Conservation (phyloP, 1,140 invertebrate species). For the Drosophila leontia region DNA sequence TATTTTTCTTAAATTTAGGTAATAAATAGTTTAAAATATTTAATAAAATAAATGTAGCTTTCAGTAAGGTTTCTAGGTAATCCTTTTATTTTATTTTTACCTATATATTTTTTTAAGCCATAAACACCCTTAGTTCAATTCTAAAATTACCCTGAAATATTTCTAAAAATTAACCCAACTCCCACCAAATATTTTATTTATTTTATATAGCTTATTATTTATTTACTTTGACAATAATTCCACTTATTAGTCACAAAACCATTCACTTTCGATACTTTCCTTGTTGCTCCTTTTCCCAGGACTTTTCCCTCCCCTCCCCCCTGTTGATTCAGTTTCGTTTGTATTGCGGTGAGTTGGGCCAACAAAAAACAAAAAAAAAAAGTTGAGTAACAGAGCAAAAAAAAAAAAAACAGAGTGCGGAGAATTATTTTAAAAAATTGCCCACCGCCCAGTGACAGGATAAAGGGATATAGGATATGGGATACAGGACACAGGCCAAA, state of each 20-base stretch:
- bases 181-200: neutral
- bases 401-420: constrained; percentile 21
- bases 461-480: constrained; percentile 21
- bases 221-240: neutral
- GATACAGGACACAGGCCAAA: constrained; percentile 45
- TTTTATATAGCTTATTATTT: neutral
- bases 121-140: too few relatives aligned
- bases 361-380: constrained; percentile 10
- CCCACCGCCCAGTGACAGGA: constrained; percentile 62
- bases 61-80: too few relatives aligned
- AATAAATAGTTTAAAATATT: too few relatives aligned
- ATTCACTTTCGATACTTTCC: constrained; percentile 7
- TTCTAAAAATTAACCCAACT: too few relatives aligned
- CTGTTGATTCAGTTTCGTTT: constrained; percentile 58
- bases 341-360: constrained; percentile 45
- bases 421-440: constrained; percentile 64
- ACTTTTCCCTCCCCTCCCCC: constrained; percentile 19
- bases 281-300: constrained; percentile 7
- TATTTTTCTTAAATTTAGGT: too few relatives aligned
- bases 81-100: too few relatives aligned
- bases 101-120: too few relatives aligned
- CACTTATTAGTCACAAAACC: constrained; percentile 13
- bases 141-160: too few relatives aligned
- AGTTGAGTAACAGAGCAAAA: neutral
- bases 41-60: too few relatives aligned